These are phyloP conservation scores for Ceratosolen solmsi DNA, from an alignment of 1,140 invertebrate species.

Conservation along the genomic window DNA sequence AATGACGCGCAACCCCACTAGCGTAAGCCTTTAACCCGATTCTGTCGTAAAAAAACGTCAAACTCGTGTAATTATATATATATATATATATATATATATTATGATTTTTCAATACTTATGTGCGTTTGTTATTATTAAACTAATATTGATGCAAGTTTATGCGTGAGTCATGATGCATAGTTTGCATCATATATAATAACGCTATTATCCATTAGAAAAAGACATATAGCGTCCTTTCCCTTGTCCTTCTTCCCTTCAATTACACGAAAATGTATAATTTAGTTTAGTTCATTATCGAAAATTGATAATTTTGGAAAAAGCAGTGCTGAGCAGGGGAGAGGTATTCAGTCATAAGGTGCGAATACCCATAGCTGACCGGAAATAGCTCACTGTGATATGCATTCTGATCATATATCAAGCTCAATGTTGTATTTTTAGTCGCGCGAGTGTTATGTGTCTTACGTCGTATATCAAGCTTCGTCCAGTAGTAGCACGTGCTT, in stretches of 20 bases:
- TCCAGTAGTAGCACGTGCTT: background rate
- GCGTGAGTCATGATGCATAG: background rate
- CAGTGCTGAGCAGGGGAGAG: too few species aligned
- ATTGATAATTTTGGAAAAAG: too few species aligned
- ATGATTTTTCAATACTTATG: background rate
- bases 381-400: constrained; percentile 19
- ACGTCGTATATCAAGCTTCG: background rate
- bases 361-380: constrained; percentile 2
- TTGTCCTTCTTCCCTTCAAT: too few species aligned
- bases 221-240: too few species aligned
- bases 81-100: background rate
- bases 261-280: too few species aligned
- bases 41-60: background rate
- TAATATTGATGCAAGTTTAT: background rate
- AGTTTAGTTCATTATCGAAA: too few species aligned
- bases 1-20: background rate
- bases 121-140: background rate
- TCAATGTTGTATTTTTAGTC: background rate
- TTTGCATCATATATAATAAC: too few species aligned
- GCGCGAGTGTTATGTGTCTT: background rate
- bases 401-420: constrained; percentile 31
- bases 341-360: background rate
- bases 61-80: background rate
- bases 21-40: constrained; percentile 12
- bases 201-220: too few species aligned